Evolutionary conservation across 2,888 invertebrate genomes (phyloP), one percentile per base, ranked within the genome.

Genomic region (Bellardia pandia): DNA sequence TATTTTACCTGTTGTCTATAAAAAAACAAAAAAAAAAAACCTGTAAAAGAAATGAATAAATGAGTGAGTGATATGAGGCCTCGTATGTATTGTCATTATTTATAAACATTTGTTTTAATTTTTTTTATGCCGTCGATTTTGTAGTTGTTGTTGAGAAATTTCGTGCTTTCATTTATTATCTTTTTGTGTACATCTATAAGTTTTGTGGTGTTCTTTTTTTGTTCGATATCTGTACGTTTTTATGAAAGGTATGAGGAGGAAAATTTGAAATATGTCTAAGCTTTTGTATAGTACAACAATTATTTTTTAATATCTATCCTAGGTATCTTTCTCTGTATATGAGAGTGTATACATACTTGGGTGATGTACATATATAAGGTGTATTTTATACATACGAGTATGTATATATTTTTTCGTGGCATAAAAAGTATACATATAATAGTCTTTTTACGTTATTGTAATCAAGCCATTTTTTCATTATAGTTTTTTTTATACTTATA

Each of bases 381-480:
- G 6, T 42, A 51, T 75, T 53, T 48, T 37, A 40, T 40, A 81
- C 45, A 45, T 45, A 11, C 45, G 48, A 42, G 11, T 72, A 40
- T 40, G 64, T 40, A 16, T 66, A 5, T 77, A 37, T 71, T 8
- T 68, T 78, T 78, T 78, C 64, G 82, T 78, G 69, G 78, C 64
- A 74, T 60, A 56, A 56, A 37, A 3, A 37, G 5, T 60, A 23
- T n/a, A 58, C 2, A 60, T 30, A 74, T 60, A 11, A 76, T 60
- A 68, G 80, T 16, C 11, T 71, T 85, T 80, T 74, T 68, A 48
- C 58, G 30, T 48, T 86, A 89, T 89, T 92, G 90, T 92, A 92
- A 92, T 91, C 92, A 91, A 91, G 91, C 91, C 88, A 88, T 78
- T 86, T 89, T 86, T 88, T 88, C 76, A 81, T 60, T 80, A 51